Conservation (phyloP, 2,113 vertebrate species). For the Probosciger aterrimus region DNA sequence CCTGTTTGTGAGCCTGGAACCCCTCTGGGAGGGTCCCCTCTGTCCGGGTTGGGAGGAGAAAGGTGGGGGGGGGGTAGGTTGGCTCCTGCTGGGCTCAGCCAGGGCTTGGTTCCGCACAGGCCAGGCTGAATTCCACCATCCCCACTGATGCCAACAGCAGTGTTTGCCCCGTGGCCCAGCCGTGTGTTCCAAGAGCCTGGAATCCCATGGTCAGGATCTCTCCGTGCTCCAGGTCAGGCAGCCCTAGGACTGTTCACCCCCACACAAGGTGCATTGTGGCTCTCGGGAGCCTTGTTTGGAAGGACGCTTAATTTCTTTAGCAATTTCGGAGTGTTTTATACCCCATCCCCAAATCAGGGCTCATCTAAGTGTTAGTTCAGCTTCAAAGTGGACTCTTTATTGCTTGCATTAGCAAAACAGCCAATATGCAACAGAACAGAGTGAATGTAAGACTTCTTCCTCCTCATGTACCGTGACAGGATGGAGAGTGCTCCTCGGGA, state of each 20-base stretch:
- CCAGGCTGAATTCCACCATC: not conserved
- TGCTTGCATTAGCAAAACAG: not conserved
- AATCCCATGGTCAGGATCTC: too few relatives aligned
- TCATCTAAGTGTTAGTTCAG: not conserved
- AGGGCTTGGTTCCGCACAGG: too few relatives aligned
- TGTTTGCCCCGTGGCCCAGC: too few relatives aligned
- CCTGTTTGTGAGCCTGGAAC: not conserved
- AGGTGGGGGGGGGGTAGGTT: too few relatives aligned
- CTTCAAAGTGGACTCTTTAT: not conserved
- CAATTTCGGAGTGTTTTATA: not conserved
- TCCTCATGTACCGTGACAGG: not conserved
- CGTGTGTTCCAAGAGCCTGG: too few relatives aligned
- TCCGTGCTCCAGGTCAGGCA: too few relatives aligned
- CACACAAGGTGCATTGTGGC: rapidly evolving
- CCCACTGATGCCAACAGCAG: too few relatives aligned
- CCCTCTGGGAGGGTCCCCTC: too few relatives aligned
- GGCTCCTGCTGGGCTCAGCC: too few relatives aligned
- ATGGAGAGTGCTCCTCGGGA: not conserved
- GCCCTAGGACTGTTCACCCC: rapidly evolving
- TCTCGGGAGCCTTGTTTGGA: rapidly evolving
- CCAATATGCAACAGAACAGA: not conserved
- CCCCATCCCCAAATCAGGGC: not conserved
- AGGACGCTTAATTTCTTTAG: not conserved
- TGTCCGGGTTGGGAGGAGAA: too few relatives aligned
- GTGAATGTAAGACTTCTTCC: rapidly evolving